Evolutionary conservation across 2,113 vertebrate species (phyloP).

Genomic region (Pseudopipra pipra): DNA sequence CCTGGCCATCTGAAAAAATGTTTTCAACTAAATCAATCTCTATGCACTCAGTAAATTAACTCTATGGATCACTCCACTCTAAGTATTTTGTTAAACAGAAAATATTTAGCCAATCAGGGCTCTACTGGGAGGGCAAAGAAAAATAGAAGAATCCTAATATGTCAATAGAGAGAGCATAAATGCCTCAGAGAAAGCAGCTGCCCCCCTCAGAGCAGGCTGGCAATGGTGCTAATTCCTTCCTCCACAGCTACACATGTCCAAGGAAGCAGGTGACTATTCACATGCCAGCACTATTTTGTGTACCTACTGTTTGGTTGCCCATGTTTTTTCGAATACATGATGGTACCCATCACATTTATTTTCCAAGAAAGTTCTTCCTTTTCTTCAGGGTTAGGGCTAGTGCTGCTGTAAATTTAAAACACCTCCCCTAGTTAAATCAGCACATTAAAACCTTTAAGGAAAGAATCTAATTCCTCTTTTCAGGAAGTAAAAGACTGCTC

Average conservation of each 20-base stretch:
- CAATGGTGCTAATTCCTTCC: neutral
- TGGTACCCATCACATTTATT: neutral
- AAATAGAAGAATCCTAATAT: neutral
- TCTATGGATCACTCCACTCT: neutral
- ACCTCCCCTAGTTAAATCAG: neutral
- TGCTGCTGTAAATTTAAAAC: neutral
- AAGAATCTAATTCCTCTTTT: neutral
- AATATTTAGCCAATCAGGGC: neutral
- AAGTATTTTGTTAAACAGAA: neutral
- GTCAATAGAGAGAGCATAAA: neutral
- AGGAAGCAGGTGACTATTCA: neutral
- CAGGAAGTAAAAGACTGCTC: neutral
- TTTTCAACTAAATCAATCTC: neutral
- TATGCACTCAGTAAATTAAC: neutral
- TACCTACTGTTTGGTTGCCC: neutral
- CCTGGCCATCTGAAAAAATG: neutral
- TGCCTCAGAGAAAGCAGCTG: neutral
- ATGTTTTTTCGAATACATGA: neutral
- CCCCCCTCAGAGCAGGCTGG: neutral
- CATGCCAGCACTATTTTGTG: neutral
- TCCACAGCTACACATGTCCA: fast-evolving
- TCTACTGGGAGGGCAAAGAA: neutral
- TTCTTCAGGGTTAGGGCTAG: neutral
- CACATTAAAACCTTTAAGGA: neutral
- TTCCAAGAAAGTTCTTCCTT: neutral